These are phyloP conservation scores for Riparia riparia DNA, from an alignment of 2,113 vertebrate genomes.

Conservation along the genomic window DNA sequence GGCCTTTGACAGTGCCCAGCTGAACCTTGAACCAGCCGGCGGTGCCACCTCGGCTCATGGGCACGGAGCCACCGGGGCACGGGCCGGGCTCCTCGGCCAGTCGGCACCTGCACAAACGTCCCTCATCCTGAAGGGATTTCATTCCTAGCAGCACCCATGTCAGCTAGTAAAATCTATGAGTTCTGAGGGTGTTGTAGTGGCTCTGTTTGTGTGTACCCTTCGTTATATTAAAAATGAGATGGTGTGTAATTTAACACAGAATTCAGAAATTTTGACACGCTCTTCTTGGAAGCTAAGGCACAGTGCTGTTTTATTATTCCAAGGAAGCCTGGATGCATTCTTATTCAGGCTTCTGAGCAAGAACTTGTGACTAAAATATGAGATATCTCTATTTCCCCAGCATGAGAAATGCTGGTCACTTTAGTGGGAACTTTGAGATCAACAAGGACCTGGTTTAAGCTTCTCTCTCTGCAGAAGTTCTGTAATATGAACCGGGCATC, in stretches of 20 bases:
- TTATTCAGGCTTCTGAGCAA: background rate
- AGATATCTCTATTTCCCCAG: background rate
- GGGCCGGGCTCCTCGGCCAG: too few species aligned
- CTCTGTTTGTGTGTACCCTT: background rate
- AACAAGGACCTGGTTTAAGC: background rate
- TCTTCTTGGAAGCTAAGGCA: background rate
- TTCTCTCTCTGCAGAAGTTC: background rate
- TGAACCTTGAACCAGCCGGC: background rate
- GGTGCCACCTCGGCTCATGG: fast-evolving
- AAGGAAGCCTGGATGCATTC: background rate
- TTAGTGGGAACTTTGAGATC: background rate
- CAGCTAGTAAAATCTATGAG: background rate
- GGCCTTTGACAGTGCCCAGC: background rate
- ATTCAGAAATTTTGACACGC: background rate
- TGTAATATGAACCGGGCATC: background rate
- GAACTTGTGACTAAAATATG: background rate
- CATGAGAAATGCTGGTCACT: background rate
- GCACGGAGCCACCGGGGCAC: background rate
- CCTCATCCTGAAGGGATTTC: background rate
- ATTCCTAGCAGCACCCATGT: fast-evolving
- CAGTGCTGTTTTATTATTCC: background rate
- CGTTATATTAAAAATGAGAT: background rate
- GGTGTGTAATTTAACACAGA: background rate
- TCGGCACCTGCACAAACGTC: fast-evolving
- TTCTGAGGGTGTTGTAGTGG: background rate